A percentile compares a stretch with the other conserved stretches of the same genome.
phyloP scores from a whole-genome alignment of 1,140 invertebrate genomes.

The Pygmarrhopalites habei region DNA sequence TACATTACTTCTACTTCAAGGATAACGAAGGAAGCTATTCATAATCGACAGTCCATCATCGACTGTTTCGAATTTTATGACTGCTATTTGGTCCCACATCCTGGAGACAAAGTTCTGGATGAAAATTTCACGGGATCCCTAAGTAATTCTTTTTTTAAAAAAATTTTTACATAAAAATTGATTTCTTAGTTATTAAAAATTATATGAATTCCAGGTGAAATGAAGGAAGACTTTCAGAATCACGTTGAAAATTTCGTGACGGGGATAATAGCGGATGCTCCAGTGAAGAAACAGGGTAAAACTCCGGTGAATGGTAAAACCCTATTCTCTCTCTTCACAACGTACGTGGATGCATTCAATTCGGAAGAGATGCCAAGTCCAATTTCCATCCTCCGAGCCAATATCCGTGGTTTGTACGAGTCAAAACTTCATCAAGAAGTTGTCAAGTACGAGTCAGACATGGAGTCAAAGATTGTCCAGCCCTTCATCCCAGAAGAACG shows the following conservation, averaged over 20 bases:
- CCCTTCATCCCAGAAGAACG: too few relatives aligned
- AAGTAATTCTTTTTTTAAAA: too few relatives aligned
- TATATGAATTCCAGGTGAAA: not conserved
- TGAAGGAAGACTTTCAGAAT: constrained; percentile 11
- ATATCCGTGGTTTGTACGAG: too few relatives aligned
- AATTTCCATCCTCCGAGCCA: too few relatives aligned
- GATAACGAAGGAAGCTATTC: not conserved
- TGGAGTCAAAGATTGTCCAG: too few relatives aligned
- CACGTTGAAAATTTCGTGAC: constrained; percentile 14
- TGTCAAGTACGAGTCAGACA: too few relatives aligned
- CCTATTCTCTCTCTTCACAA: not conserved
- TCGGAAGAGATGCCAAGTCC: not conserved
- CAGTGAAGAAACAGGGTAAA: not conserved
- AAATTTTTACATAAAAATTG: too few relatives aligned
- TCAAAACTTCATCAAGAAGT: too few relatives aligned
- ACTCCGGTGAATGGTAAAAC: not conserved
- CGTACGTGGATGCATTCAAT: constrained; percentile 24
- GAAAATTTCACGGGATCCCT: not conserved
- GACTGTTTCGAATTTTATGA: constrained; percentile 11
- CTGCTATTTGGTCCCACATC: constrained; percentile 22
- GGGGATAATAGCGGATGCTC: constrained; percentile 9
- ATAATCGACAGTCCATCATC: constrained; percentile 4
- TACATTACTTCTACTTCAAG: constrained; percentile 11
- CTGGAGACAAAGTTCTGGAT: constrained; percentile 16
- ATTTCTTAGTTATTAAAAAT: too few relatives aligned